Percentiles rank a stretch among this genome's conserved stretches.
phyloP scores from a whole-genome alignment of 2,888 invertebrate genomes.

The Cryptocephalus moraei region DNA sequence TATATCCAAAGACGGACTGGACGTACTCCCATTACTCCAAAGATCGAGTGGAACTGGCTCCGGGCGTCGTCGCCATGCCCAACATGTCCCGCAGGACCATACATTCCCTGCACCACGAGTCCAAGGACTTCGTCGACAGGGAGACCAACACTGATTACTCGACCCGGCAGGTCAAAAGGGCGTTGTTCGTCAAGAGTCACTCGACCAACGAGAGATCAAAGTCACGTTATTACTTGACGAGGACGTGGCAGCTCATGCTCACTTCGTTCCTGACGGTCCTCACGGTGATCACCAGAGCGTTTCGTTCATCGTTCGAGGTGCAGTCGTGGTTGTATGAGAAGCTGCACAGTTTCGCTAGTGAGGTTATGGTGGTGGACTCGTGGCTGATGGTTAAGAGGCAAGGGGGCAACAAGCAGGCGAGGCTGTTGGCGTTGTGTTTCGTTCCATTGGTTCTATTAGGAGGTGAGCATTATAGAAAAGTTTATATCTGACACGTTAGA shows the following conservation, averaged over 20 bases:
- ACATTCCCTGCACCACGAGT: conserved; percentile 22
- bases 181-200: conserved; percentile 15
- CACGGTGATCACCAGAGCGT: conserved; percentile 15
- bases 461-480: conserved; percentile 39
- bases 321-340: conserved; percentile 24
- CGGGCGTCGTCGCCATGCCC: conserved; percentile 73
- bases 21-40: conserved; percentile 78
- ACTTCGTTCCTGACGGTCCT: conserved; percentile 17
- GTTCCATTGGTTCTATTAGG: conserved; percentile 45
- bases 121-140: conserved; percentile 18
- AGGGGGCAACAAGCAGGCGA: conserved; percentile 16
- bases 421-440: conserved; percentile 35
- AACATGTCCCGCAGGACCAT: conserved; percentile 79
- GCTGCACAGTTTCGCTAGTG: conserved; percentile 28
- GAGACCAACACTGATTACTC: conserved; percentile 28
- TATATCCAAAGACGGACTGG: conserved; percentile 85
- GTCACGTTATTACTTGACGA: conserved; percentile 8
- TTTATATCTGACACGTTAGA: no score
- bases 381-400: conserved; percentile 29
- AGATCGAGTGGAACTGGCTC: conserved; percentile 68
- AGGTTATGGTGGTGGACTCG: conserved; percentile 35
- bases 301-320: conserved; percentile 19
- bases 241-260: conserved; percentile 7
- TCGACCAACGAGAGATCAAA: not conserved
- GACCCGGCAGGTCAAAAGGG: conserved; percentile 3